Percentiles rank a stretch among this genome's conserved stretches.
phyloP scores from a whole-genome alignment of 1,140 invertebrate species.

The Bombus waltoni region DNA sequence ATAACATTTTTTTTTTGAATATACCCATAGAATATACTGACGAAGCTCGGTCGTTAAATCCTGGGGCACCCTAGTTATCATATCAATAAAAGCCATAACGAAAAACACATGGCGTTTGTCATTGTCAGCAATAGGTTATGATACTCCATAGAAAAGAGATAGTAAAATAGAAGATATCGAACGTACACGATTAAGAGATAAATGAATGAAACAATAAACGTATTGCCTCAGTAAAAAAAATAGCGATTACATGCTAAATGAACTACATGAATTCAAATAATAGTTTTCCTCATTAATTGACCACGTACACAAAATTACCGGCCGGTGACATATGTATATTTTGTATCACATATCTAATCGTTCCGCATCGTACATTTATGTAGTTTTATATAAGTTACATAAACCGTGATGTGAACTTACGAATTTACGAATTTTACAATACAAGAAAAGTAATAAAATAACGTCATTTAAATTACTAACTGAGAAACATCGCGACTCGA shows the following conservation, averaged over 20 bases:
- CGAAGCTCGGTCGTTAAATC: too few species aligned
- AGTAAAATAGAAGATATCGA: background rate
- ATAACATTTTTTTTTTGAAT: too few species aligned
- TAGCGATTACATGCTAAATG: background rate
- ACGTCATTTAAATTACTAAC: conserved; percentile 63
- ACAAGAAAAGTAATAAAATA: conserved; percentile 57
- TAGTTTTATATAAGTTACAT: background rate
- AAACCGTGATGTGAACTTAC: conserved; percentile 41
- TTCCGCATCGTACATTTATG: conserved; percentile 35
- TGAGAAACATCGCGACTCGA: conserved; percentile 40
- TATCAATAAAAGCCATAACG: background rate
- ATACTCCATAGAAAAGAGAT: background rate
- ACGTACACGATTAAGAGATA: background rate
- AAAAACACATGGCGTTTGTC: conserved; percentile 20
- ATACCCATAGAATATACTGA: too few species aligned
- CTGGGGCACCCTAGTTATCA: too few species aligned
- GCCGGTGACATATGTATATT: conserved; percentile 62
- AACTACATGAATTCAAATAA: background rate
- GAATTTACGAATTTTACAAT: conserved; percentile 44
- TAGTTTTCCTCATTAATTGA: conserved; percentile 25
- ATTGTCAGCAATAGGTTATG: conserved; percentile 21
- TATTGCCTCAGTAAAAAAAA: background rate
- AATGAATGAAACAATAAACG: background rate
- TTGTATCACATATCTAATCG: conserved; percentile 37
- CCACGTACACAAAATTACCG: conserved; percentile 71